Conservation (phyloP, 2,888 invertebrate genomes). For the Cataglyphis livida region DNA sequence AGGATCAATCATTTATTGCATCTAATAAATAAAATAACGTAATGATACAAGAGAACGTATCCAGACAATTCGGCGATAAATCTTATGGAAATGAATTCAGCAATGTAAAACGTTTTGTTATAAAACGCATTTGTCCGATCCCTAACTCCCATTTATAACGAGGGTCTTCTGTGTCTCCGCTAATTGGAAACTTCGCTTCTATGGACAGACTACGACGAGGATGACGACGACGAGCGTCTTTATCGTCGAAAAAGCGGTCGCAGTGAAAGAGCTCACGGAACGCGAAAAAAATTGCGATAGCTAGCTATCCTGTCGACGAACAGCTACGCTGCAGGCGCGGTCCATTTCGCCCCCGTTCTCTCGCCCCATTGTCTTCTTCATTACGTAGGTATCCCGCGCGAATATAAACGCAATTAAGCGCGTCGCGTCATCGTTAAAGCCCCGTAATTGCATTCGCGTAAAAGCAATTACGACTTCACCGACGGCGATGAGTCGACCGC, state of each 20-base stretch:
- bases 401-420: conserved; percentile 70
- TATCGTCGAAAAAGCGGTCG: conserved; percentile 34
- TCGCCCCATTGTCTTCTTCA: conserved; percentile 58
- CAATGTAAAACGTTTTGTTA: conserved; percentile 50
- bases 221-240: conserved; percentile 28
- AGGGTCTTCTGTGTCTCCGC: conserved; percentile 41
- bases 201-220: background rate
- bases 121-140: conserved; percentile 49
- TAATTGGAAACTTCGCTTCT: conserved; percentile 52
- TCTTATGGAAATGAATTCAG: conserved; percentile 52
- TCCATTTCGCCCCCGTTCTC: conserved; percentile 42
- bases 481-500: conserved; percentile 56
- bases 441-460: conserved; percentile 65
- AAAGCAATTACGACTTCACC: conserved; percentile 65
- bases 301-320: conserved; percentile 21
- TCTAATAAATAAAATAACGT: background rate
- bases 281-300: conserved; percentile 42
- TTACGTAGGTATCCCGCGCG: conserved; percentile 60
- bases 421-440: conserved; percentile 67
- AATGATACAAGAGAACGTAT: background rate
- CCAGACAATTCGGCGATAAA: background rate
- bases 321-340: conserved; percentile 14
- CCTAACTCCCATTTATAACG: conserved; percentile 46
- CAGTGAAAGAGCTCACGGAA: conserved; percentile 28
- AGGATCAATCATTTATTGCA: background rate